phyloP scores from a whole-genome alignment of 2,888 invertebrate species.

The Linnaemya tessellans region DNA sequence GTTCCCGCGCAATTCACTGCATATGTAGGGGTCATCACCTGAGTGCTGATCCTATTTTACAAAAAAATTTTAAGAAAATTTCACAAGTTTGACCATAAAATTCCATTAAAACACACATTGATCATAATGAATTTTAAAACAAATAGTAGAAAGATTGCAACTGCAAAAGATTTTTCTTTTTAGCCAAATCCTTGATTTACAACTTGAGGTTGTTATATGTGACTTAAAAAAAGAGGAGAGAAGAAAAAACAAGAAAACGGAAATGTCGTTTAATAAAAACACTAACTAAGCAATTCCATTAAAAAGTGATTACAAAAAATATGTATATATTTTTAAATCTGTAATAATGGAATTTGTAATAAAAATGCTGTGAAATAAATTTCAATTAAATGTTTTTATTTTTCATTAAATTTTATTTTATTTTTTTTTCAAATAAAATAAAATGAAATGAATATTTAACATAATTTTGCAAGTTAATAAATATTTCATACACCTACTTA shows the following conservation, averaged over 20 bases:
- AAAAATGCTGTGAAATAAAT: slow-evolving; percentile 65
- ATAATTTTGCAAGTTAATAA: slow-evolving; percentile 61
- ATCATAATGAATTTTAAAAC: slow-evolving; percentile 10
- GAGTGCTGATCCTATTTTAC: too few species aligned
- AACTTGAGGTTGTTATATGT: not conserved
- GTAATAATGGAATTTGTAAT: slow-evolving; percentile 51
- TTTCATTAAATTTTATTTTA: not conserved
- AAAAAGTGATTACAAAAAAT: not conserved
- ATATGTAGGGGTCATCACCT: too few species aligned
- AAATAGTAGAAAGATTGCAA: too few species aligned
- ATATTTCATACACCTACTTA: not conserved
- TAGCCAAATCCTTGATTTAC: slow-evolving; percentile 24
- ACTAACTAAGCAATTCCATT: slow-evolving; percentile 3
- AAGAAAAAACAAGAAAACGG: too few species aligned
- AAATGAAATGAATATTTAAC: slow-evolving; percentile 8
- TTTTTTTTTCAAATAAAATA: not conserved
- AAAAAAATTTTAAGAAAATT: slow-evolving; percentile 50
- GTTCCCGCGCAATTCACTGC: too few species aligned
- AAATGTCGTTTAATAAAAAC: slow-evolving; percentile 62
- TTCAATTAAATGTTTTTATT: slow-evolving; percentile 45
- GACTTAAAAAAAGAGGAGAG: not conserved
- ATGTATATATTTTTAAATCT: slow-evolving; percentile 23
- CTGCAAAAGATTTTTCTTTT: not conserved
- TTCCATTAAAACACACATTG: slow-evolving; percentile 14
- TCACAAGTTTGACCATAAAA: slow-evolving; percentile 26